Percentiles rank a stretch among this genome's conserved stretches.
Evolutionary conservation across 2,888 invertebrate species (phyloP).

Genomic region (Papilio protenor): DNA sequence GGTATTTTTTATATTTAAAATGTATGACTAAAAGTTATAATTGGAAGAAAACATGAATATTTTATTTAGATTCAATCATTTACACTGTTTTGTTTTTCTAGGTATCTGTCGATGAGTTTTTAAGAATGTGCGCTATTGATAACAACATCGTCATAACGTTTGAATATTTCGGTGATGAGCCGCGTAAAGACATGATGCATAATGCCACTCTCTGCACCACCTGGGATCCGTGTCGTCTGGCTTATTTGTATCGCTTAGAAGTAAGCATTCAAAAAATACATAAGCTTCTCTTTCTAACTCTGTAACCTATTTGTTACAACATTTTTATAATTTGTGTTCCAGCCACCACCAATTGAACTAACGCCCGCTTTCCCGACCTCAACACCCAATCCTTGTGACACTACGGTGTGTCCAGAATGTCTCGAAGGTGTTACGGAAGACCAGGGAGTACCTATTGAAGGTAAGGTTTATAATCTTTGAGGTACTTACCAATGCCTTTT

Average conservation of each 20-base stretch:
- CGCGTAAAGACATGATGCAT: conserved; percentile 77
- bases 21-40: background rate
- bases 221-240: conserved; percentile 77
- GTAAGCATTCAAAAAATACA: conserved; percentile 52
- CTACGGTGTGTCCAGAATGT: conserved; percentile 74
- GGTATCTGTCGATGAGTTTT: conserved; percentile 68
- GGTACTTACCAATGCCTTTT: background rate
- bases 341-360: conserved; percentile 75
- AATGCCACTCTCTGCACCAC: conserved; percentile 75
- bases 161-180: conserved; percentile 79
- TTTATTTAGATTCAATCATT: background rate
- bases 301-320: background rate
- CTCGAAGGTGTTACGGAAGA: conserved; percentile 66
- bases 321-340: conserved; percentile 9
- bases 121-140: conserved; percentile 74
- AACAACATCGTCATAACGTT: conserved; percentile 77
- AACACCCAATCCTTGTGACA: conserved; percentile 74
- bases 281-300: background rate
- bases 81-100: conserved; percentile 48
- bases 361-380: conserved; percentile 71
- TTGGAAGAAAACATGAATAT: background rate
- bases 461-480: conserved; percentile 52
- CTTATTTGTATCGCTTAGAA: conserved; percentile 78
- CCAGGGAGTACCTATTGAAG: conserved; percentile 56
- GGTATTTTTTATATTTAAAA: conserved; percentile 52